These are phyloP conservation scores for Phylloscopus collybita DNA, from an alignment of 2,797 vertebrate species.

Conservation along the genomic window DNA sequence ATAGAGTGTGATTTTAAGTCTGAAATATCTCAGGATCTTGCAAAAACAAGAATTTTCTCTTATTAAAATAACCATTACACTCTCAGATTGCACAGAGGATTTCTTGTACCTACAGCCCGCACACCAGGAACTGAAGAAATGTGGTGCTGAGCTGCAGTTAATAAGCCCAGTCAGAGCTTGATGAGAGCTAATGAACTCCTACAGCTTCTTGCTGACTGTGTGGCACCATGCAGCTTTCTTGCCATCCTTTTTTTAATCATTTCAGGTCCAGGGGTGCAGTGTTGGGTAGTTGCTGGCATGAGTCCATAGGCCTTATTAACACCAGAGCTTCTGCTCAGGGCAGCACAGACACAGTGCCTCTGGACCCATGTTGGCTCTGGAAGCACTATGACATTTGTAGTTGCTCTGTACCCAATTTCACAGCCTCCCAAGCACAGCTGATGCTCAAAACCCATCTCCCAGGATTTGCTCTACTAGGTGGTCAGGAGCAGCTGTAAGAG, in stretches of 20 bases:
- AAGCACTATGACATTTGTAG: neutral
- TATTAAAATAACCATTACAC: neutral
- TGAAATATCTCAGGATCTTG: slow-evolving; percentile 1
- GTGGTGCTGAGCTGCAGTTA: neutral
- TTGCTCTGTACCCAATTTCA: neutral
- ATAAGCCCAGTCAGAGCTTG: slow-evolving; percentile 4
- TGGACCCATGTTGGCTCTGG: neutral
- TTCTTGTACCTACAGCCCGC: neutral
- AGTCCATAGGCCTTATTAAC: neutral
- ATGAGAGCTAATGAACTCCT: slow-evolving; percentile 13
- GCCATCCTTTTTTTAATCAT: neutral
- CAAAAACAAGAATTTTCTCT: neutral
- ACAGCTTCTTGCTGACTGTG: neutral
- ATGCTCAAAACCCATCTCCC: neutral
- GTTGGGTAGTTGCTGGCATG: neutral
- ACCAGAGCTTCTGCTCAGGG: neutral
- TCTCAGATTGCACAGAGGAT: neutral
- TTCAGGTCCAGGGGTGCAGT: neutral
- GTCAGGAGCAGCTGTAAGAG: neutral
- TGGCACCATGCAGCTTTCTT: neutral
- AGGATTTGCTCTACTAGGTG: neutral
- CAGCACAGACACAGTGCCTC: neutral
- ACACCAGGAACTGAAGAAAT: neutral
- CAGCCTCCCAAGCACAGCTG: neutral
- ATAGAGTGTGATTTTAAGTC: neutral